Evolutionary conservation across 1,140 invertebrate genomes (phyloP), one percentile per base, ranked within the genome.

Genomic region (Heliconius hermathena): DNA sequence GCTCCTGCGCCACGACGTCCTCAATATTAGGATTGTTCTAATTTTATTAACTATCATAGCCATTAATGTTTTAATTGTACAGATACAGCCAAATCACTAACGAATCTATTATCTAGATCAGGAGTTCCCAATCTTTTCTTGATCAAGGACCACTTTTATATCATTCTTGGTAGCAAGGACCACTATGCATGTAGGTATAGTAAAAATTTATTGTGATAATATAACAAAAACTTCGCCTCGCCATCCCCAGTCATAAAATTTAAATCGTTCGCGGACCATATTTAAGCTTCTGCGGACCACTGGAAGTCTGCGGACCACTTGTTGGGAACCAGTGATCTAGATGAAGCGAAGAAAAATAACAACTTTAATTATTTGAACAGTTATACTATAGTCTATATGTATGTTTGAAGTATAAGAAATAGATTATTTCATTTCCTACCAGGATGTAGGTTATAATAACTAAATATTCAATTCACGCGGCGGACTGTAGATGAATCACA

Each of bases 361-460:
- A 66, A 66, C 60, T 66, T 26, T n/a, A 66, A 66, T 29, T 16
- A 66, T 26, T 1, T 29, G 60, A 29, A 1, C 60, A 66, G 22
- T 66, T 8, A 6, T 52, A 46, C 41, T 46, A 52, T 11, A 41
- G 33, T 36, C 41, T 52, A 20, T 18, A 52, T 29, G 26, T 66
- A 66, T 29, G 11, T 66, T 29, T 29, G 0, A 72, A 16, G 33
- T 73, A 38, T 79, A 79, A 78, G 33, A 78, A 41, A 78, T 73
- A 77, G 74, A 71, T 75, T 60, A 79, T 74, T 81, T 78, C 52
- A 83, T 83, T 80, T 83, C 82, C 80, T 82, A 79, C 66, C 75
- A 80, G 78, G 82, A 82, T 83, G 78, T 75, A 81, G 82, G 70
- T 79, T 79, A 78, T 82, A 60, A 79, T 81, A 81, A 80, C 75